A percentile compares a stretch with the other conserved stretches of the same genome.
Evolutionary conservation across 2,113 vertebrate species (phyloP).

Genomic region (Cryptoleucopteryx plumbea): DNA sequence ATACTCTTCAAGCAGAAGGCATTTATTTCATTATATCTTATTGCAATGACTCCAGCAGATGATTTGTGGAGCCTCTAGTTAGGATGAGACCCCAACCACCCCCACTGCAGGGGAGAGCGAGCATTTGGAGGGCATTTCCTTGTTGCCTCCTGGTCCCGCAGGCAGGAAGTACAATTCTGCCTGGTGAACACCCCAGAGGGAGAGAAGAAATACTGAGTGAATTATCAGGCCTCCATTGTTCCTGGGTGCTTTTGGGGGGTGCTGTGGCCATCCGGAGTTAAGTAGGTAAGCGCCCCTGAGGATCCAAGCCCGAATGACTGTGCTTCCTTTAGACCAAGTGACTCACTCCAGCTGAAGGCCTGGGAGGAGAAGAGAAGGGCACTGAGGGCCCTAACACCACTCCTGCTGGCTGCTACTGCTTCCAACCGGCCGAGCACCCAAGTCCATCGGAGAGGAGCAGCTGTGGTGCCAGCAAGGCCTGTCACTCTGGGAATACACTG

Average conservation of each 20-base stretch:
- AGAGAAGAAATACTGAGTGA: neutral
- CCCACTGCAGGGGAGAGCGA: fast-evolving
- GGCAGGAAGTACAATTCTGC: neutral
- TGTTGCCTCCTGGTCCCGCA: neutral
- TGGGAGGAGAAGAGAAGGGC: neutral
- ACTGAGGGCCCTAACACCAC: neutral
- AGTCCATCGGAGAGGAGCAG: neutral
- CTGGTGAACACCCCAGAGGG: neutral
- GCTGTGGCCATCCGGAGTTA: neutral
- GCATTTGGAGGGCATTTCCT: neutral
- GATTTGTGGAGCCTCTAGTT: neutral
- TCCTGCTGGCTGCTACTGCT: neutral
- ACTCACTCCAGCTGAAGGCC: neutral
- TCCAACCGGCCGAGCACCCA: neutral
- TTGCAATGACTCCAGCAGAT: neutral
- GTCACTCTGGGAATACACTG: neutral
- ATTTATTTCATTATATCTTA: neutral
- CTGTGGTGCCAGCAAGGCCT: neutral
- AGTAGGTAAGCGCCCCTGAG: neutral
- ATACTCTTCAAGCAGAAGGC: conserved; percentile 41
- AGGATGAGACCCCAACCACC: fast-evolving
- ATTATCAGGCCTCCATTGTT: neutral
- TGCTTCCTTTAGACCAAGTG: neutral
- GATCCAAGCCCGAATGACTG: neutral
- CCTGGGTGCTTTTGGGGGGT: neutral